Evolutionary conservation across 2,888 invertebrate species (phyloP), one percentile per base, ranked within the genome.

Genomic region (Cenopis cana): DNA sequence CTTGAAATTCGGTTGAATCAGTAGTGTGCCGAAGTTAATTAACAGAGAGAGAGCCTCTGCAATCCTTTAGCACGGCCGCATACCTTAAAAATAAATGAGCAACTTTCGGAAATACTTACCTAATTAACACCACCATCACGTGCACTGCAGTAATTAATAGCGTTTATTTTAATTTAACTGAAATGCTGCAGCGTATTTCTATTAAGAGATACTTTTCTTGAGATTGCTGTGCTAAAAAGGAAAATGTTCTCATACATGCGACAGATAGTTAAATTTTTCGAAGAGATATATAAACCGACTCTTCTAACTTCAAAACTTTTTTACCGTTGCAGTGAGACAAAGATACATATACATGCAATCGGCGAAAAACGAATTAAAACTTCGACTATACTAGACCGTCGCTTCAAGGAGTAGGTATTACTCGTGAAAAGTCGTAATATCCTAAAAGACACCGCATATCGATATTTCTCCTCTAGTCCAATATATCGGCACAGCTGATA

Each of bases 11-110:
- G 62, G 24, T 33, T 24, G 46, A 60, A 60, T 46, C 64, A 57
- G 54, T 18, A 60, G 41, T 54, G 52, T 38, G 54, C 59, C 52
- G 36, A 56, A 55, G 56, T 57, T 64, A 72, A 72, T 69, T 72
- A 69, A 60, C 69, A 46, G 36, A 36, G 60, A 64, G 50, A 72
- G 54, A 59, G n/a, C 20, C n/a, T 64, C 46, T 46, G 46, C 33
- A n/a, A 52, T 59, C 29, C 20, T 41, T 50, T 64, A 64, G 64
- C 50, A 9, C 52, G 18, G 52, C 29, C 57, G 57, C 57, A 65
- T 64, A 69, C 38, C 50, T 29, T 49, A 18, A 52, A 59, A 69
- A 52, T 59, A 52, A 69, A 65, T 38, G 14, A 57, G 18, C 46
- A 49, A 69, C 36, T 50, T 62, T 49, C 62, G 49, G 20, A n/a